Base-by-base conservation (phyloP, 2,113 vertebrate species). In the Synodontis membranacea region DNA sequence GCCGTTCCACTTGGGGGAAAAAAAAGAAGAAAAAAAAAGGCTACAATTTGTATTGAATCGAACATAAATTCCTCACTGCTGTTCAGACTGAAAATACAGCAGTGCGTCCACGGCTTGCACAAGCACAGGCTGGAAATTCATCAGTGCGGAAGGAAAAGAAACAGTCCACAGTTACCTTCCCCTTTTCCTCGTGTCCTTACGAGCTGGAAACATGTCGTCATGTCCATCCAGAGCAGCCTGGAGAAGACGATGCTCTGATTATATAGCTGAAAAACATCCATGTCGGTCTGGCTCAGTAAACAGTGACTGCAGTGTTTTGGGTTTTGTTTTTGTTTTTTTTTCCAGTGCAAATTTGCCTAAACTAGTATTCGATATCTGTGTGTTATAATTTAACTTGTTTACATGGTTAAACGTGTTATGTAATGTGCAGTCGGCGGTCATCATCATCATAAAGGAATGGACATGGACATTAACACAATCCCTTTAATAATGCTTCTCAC, bases 401-500 rank as follows among this genome's bases (percentile, higher is more conserved):
- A 46, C 39, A 86, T 56, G 54, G 31, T 80, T 80, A 42, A 85
- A 60, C 37, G 48, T 74, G n/a, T 60, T 60, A 44, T 86, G 17
- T 72, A 86, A 72, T 31, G 42, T 64, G 28, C 42, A 39, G 31
- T 7, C 19, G 79, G 23, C 56, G 31, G 14, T 1, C 70, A 83
- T 66, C 31, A 21, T 64, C 28, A 72, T 5, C 34, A 31, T 48
- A 72, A 72, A 72, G 14, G 21, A 56, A 42, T 19, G 15, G 0
- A 46, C n/a, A 19, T 11, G 0, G 31, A 60, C 15, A 31, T 19
- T 3, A 48, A 58, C 23, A 74, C 25, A 75, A 50, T 39, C 21
- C 10, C 66, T 62, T 85, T 56, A 88, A 52, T 28, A 86, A 86
- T 42, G n/a, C 58, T 80, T 39, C 34, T 58, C 52, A 56, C 34